Conservation (phyloP, 2,113 vertebrate species). For the Pseudorhombus dupliciocellatus region DNA sequence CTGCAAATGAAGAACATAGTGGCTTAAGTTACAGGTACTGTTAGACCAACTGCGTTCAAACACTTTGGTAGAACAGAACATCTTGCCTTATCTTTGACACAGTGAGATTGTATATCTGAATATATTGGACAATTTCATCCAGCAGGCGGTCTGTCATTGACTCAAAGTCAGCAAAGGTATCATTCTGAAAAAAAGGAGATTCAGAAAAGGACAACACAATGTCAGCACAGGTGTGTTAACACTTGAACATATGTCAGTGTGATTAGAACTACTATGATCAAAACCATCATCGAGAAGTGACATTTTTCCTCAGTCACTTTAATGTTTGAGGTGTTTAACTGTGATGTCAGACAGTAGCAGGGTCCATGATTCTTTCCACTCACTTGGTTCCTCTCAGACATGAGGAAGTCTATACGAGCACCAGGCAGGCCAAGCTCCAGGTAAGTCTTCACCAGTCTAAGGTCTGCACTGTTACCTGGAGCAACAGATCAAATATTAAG, state of each 20-base stretch:
- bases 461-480: conserved; percentile 96
- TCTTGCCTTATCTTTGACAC: conserved; percentile 97
- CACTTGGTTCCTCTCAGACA: conserved; percentile 99
- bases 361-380: not conserved
- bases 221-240: not conserved
- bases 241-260: too few species aligned
- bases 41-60: not conserved
- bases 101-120: conserved; percentile 97
- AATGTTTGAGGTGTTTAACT: not conserved
- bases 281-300: not conserved
- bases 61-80: not conserved
- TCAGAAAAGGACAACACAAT: not conserved
- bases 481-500: conserved; percentile 7
- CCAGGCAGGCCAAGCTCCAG: conserved; percentile 97
- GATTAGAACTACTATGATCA: too few species aligned
- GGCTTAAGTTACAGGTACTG: not conserved
- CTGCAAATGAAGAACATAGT: conserved; percentile 71
- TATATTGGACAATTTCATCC: conserved; percentile 99
- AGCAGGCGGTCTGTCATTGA: conserved; percentile 97
- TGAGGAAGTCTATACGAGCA: conserved; percentile 94
- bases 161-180: conserved; percentile 99
- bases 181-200: conserved; percentile 85
- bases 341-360: not conserved
- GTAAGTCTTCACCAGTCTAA: conserved; percentile 97
- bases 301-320: not conserved